Conservation (phyloP, 1,140 invertebrate genomes). For the Zaprionus capensis region DNA sequence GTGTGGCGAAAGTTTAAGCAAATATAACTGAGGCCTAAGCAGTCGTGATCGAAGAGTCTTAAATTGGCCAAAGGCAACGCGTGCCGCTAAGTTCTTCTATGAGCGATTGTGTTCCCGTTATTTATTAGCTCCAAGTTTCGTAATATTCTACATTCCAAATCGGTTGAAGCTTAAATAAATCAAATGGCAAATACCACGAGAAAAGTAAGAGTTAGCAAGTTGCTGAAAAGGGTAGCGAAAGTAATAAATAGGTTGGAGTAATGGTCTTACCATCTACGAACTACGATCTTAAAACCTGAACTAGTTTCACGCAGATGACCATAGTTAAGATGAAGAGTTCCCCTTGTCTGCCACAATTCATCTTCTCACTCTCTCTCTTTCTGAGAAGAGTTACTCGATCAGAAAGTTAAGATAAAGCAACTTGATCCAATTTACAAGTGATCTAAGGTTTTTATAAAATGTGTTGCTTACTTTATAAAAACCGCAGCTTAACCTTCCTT, state of each 20-base stretch:
- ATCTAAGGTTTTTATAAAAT: background rate
- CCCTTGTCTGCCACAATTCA: background rate
- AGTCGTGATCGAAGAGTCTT: conserved; percentile 32
- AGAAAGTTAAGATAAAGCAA: background rate
- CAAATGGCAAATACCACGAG: background rate
- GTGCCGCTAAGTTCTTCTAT: conserved; percentile 4
- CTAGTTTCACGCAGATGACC: background rate
- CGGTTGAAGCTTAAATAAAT: background rate
- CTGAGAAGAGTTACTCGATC: no score
- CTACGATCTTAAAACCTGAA: background rate
- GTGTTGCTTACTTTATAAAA: no score
- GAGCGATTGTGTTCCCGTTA: background rate
- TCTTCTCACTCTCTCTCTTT: background rate
- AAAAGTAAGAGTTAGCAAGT: conserved; percentile 3
- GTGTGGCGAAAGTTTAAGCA: conserved; percentile 45
- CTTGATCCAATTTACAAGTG: background rate
- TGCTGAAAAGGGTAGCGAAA: background rate
- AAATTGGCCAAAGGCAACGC: background rate
- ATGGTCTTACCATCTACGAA: background rate
- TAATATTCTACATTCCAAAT: background rate
- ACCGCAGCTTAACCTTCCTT: no score
- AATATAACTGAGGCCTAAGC: conserved; percentile 24
- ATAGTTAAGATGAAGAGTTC: background rate
- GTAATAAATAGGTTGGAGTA: background rate
- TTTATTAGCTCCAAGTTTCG: conserved; percentile 3